Percentiles rank a stretch among this genome's conserved stretches.
Conservation (phyloP, 1,140 invertebrate species). For the Drosophila malerkotliana region DNA sequence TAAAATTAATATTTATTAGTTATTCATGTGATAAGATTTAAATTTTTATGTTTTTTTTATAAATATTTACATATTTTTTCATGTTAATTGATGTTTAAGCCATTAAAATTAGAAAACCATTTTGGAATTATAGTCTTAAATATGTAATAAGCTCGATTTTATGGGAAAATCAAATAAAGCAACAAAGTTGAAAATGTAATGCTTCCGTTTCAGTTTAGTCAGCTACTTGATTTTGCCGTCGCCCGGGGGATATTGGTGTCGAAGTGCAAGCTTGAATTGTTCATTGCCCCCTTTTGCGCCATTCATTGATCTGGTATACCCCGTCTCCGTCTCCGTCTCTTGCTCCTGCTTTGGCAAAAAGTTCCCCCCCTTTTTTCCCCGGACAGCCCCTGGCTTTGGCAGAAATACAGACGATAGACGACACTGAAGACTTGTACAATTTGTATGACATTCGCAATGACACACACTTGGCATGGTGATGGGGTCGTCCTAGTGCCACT, state of each 20-base stretch:
- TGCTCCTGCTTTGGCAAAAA: no score
- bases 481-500: not conserved
- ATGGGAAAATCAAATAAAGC: not conserved
- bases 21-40: no score
- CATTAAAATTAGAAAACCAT: not conserved
- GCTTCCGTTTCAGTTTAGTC: slow-evolving; percentile 1
- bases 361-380: not conserved
- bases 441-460: slow-evolving; percentile 73
- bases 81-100: no score
- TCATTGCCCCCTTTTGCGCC: slow-evolving; percentile 9
- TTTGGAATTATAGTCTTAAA: not conserved
- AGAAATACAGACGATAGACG: not conserved
- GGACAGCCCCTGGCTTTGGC: not conserved
- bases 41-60: no score
- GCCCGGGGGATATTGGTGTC: slow-evolving; percentile 7
- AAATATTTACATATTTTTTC: no score
- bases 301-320: slow-evolving; percentile 10
- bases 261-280: slow-evolving; percentile 24
- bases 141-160: not conserved
- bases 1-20: not conserved
- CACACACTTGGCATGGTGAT: slow-evolving; percentile 33
- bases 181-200: not conserved
- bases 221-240: not conserved
- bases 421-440: slow-evolving; percentile 42
- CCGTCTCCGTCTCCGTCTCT: no score